Base-by-base conservation (phyloP, 1,140 invertebrate species). In the Drosophila bifasciata region DNA sequence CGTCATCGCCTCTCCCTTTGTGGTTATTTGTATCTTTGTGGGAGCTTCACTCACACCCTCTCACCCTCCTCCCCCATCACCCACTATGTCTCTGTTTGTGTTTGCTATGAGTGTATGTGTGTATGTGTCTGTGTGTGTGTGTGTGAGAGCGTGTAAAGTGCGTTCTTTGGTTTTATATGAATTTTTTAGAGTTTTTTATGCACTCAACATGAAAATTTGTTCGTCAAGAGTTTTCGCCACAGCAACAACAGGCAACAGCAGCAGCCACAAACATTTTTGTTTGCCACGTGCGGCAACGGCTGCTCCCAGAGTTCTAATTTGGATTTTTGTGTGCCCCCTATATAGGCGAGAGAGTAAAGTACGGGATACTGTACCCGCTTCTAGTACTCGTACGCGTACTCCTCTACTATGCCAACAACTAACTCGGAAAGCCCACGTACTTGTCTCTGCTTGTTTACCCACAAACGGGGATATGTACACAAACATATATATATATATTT, bases 171-270 rank as follows among this genome's bases (percentile, higher is more conserved):
- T 88, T 85, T 85, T 85, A 85, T 85, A 85, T 85, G 81, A 85
- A 85, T 88, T 85, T 85, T 85, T 86, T 81, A 85, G 73, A 86
- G 81, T 85, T 85, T 86, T 81, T 85, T 81, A 85, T 85, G 83
- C 83, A 86, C 81, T 88, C 81, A 81, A 85, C 83, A 85, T 75
- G 52, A 77, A 85, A 85, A 86, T 85, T 85, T 86, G 81, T 85
- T 73, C 77, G 63, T 72, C 81, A 85, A 85, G 81, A 85, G 77
- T 81, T 86, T 13, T 80, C 41, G 52, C 59, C 78, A 61, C 73
- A 81, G 55, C 72, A 81, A 62, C 69, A 68, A n/a, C 56, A 62
- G 13, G 9, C 17, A n/a, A n/a, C n/a, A n/a, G n/a, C 23, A 70
- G 11, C 57, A 62, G 48, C 67, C 49, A 49, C 46, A 62, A 62